Evolutionary conservation across 2,888 invertebrate genomes (phyloP), one percentile per base, ranked within the genome.

Genomic region (Diogma glabrata): DNA sequence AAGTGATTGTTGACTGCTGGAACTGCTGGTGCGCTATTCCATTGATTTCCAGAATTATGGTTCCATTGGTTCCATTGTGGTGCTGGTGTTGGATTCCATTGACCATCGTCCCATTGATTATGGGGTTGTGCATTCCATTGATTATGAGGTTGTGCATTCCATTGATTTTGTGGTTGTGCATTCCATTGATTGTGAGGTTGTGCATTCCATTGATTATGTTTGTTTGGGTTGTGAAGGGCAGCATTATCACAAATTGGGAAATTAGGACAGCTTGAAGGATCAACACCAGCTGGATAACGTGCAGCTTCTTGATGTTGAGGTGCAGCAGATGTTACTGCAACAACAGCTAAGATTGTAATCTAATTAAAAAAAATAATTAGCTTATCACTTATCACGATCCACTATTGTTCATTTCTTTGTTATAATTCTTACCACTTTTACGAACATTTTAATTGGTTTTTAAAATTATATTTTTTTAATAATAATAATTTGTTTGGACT

Each of bases 241-340:
- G 65, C 66, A 60, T 72, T 72, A 65, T 72, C 73, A 64, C 74
- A 74, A 64, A 70, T 66, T 57, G 74, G 74, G 57, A 72, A 74
- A 58, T 66, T 66, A 57, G 74, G 74, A 56, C 74, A 74, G 55
- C 71, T 66, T 57, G 65, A 57, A 51, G 74, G 74, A 63, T 72
- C 69, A 16, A 74, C 68, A 47, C 72, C 73, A 56, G 73, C 73
- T 52, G 72, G 72, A 61, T 67, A 73, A 52, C 69, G 67, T 4
- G 70, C 71, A 17, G 70, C 69, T 50, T 58, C 64, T 53, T 47
- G 66, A 56, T 68, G 69, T 57, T 70, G 70, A 10, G 70, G 69
- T 56, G 64, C 54, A 6, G 63, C 65, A 54, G 67, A 55, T 43
- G 65, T 65, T 54, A 67, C 59, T 14, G 17, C 30, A n/a, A n/a